phyloP scores from a whole-genome alignment of 1,140 invertebrate genomes.

The Apocrypta bakeri region DNA sequence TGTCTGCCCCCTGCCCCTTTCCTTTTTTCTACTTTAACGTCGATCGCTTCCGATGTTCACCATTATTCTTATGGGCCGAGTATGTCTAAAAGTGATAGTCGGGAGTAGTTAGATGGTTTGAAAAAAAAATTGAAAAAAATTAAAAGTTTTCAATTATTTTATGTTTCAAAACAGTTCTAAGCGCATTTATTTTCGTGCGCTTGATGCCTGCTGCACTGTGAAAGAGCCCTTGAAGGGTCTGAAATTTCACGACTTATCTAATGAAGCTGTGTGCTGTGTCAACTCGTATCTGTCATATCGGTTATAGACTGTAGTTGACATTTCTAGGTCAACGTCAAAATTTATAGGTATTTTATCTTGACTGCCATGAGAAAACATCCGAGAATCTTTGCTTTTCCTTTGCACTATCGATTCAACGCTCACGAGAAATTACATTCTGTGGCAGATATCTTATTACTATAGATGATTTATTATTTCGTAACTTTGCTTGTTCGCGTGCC shows the following conservation, averaged over 20 bases:
- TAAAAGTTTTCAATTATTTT: not conserved
- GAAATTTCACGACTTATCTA: not conserved
- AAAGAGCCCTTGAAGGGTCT: not conserved
- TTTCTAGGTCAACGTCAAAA: not conserved
- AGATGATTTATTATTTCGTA: not conserved
- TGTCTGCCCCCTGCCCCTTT: not conserved
- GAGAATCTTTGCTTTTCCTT: not conserved
- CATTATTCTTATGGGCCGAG: not conserved
- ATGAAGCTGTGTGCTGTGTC: not conserved
- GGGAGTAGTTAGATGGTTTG: too few species aligned
- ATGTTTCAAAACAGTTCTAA: not conserved
- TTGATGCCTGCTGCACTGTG: not conserved
- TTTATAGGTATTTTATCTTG: not conserved
- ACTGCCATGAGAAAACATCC: not conserved
- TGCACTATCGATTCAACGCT: not conserved
- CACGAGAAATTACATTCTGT: not conserved
- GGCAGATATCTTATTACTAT: not conserved
- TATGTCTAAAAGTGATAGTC: not conserved
- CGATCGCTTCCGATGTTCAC: not conserved
- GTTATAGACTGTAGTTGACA: not conserved
- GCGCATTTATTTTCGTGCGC: not conserved
- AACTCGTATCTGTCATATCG: not conserved
- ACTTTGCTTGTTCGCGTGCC: not conserved
- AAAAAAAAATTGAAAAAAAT: too few species aligned
- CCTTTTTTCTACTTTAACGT: not conserved